A percentile compares a stretch with the other conserved stretches of the same genome.
Conservation (phyloP, 2,888 invertebrate genomes). For the Octonoba sinensis region DNA sequence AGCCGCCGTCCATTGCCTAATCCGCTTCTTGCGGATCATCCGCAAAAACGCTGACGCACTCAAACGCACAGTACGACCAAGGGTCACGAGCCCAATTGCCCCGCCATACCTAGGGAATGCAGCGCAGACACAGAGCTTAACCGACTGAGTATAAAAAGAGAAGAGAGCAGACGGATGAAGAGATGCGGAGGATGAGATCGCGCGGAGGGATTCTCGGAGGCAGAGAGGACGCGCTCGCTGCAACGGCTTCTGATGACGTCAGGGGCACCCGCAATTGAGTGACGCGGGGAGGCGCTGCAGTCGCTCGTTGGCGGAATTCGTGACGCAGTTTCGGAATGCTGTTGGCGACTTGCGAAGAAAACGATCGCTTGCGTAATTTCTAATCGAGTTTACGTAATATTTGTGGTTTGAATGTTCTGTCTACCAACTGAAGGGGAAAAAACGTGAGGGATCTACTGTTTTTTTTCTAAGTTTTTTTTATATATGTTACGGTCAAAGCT, state of each 20-base stretch:
- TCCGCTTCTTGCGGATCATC: constrained; percentile 46
- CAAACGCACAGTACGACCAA: constrained; percentile 13
- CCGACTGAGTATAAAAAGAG: constrained; percentile 16
- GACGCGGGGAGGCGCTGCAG: constrained; percentile 29
- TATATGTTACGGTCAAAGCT: no score
- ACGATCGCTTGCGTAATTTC: no score
- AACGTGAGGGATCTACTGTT: no score
- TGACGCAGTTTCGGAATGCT: constrained; percentile 22
- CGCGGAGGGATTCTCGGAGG: constrained; percentile 26
- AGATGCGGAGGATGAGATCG: constrained; percentile 19
- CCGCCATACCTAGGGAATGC: no score
- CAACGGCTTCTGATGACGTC: constrained; percentile 49
- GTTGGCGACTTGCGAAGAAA: background rate
- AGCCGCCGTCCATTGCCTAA: constrained; percentile 46
- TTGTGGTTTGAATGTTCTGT: no score
- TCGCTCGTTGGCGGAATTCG: constrained; percentile 2
- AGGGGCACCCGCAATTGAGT: constrained; percentile 20
- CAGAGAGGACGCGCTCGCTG: constrained; percentile 29
- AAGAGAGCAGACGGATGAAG: constrained; percentile 5
- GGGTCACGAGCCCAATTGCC: constrained; percentile 17
- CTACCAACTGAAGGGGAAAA: no score
- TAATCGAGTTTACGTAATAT: no score
- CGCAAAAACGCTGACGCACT: background rate
- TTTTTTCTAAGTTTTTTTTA: no score
- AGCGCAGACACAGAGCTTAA: constrained; percentile 6